Base-by-base conservation (phyloP, 2,797 vertebrate species). In the Antennarius maculatus region DNA sequence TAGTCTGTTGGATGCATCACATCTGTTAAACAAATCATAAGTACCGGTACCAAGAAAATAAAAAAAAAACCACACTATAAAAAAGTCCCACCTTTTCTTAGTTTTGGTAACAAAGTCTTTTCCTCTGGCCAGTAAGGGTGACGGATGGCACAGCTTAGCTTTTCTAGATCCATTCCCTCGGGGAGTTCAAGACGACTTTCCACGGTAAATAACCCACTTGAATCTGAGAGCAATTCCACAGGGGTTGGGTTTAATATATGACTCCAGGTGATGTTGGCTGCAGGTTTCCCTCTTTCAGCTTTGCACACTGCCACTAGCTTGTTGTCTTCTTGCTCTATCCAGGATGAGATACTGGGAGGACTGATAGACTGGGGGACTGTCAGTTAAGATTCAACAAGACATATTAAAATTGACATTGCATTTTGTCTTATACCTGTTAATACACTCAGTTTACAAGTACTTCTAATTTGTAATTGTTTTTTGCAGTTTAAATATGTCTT, bases 231-330 rank as follows among this genome's bases (percentile, higher is more conserved):
- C 11, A 0, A 76, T 47, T 29, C 0, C 29, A 1, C 28, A 15
- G 7, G 0, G 0, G 18, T 7, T 12, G 9, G 4, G 47, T 75
- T 83, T 29, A 28, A 71, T 0, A 0, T 0, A 0, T 66, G 29
- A 61, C 16, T 80, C 93, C 92, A 94, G 31, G 46, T 69, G 64
- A 94, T 82, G 31, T 46, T 81, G 61, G 93, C 88, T 8, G 77
- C 74, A 49, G 87, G 88, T 54, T 74, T 82, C 53, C 86, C 91
- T 47, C 52, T 17, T 17, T 66, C 76, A 10, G 90, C 90, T 52
- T 4, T 68, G 63, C 93, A 94, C 37, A 93, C 66, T 2, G 88
- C 93, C 69, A 84, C 67, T 6, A 0, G 54, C 62, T 29, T 50
- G 4, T 65, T 68, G 52, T 4, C 47, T 1, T 23, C 8, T 3